Evolutionary conservation across 2,113 vertebrate genomes (phyloP).

Genomic region (Oriolus oriolus): DNA sequence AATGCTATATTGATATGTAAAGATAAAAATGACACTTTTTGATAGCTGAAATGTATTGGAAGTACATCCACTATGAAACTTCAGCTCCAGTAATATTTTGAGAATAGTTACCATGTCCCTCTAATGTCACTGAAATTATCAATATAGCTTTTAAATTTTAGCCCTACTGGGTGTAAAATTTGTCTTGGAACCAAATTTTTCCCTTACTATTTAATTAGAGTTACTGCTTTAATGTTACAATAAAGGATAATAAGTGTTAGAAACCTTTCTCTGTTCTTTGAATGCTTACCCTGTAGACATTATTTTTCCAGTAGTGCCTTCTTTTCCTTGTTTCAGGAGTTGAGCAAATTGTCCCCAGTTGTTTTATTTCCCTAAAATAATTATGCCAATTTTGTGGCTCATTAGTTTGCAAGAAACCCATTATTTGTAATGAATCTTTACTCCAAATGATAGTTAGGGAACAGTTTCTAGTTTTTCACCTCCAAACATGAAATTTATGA

Average conservation of each 20-base stretch:
- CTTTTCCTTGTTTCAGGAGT: not conserved
- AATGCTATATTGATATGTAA: not conserved
- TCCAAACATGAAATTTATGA: not conserved
- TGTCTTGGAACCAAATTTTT: not conserved
- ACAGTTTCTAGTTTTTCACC: not conserved
- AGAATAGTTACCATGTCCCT: not conserved
- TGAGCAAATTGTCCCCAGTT: not conserved
- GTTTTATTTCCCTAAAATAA: not conserved
- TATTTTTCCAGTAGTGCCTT: not conserved
- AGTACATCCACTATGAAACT: not conserved
- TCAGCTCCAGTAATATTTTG: not conserved
- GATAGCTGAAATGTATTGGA: not conserved
- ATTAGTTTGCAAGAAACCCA: not conserved
- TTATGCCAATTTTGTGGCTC: fast-evolving
- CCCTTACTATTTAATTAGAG: not conserved
- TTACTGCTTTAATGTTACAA: not conserved
- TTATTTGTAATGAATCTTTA: not conserved
- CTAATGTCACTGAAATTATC: not conserved
- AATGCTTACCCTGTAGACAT: not conserved
- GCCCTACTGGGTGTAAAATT: not conserved
- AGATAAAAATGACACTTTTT: not conserved
- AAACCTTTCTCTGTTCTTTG: not conserved
- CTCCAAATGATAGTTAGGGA: not conserved
- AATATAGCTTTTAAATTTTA: not conserved
- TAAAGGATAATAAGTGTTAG: not conserved